phyloP scores from a whole-genome alignment of 2,888 invertebrate species.

The Caenorhabditis auriculariae region DNA sequence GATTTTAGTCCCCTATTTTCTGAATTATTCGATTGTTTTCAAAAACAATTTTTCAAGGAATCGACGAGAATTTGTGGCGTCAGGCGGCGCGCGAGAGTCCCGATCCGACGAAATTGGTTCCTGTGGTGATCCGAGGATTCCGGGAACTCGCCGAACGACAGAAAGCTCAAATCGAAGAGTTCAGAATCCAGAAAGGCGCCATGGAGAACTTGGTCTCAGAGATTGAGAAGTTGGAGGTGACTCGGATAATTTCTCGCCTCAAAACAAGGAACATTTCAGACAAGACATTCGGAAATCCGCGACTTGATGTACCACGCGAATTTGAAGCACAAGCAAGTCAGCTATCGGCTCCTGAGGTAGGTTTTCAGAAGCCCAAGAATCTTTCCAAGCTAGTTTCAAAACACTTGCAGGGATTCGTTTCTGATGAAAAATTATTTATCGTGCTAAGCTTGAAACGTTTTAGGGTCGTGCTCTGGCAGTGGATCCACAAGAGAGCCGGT shows the following conservation, averaged over 20 bases:
- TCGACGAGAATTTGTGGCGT: conserved; percentile 81
- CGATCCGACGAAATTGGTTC: conserved; percentile 83
- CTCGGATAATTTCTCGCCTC: background rate
- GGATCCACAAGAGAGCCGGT: conserved; percentile 29
- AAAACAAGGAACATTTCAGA: background rate
- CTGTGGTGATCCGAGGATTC: conserved; percentile 91
- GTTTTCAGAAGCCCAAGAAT: background rate
- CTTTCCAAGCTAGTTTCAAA: no score
- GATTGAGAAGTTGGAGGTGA: conserved; percentile 9
- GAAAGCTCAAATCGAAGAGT: conserved; percentile 37
- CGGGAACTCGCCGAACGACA: conserved; percentile 72
- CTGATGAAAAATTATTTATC: no score
- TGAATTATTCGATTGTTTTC: background rate
- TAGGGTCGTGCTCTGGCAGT: conserved; percentile 32
- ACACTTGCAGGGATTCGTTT: no score
- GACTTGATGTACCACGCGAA: background rate
- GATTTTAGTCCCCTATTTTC: background rate
- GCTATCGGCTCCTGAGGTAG: conserved; percentile 13
- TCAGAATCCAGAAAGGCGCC: conserved; percentile 14
- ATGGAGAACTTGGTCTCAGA: conserved; percentile 8
- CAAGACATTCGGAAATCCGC: background rate
- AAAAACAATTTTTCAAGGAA: conserved; percentile 18
- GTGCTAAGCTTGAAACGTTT: no score
- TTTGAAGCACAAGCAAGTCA: conserved; percentile 16
- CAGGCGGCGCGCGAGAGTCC: conserved; percentile 95